Evolutionary conservation across 2,113 vertebrate genomes (phyloP), one percentile per base, ranked within the genome.

Genomic region (Percopsis transmontana): DNA sequence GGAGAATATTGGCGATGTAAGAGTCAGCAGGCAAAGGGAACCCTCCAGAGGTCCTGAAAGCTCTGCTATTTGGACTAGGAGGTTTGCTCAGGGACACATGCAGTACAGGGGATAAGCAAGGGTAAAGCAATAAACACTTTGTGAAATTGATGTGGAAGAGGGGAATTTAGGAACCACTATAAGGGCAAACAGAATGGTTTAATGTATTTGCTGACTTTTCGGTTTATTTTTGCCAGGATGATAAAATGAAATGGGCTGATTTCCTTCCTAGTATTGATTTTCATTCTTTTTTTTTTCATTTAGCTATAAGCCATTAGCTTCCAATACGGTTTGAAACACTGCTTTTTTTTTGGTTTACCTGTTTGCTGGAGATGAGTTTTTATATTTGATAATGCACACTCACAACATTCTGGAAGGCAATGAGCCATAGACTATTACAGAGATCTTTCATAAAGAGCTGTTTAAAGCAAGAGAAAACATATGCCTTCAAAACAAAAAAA

Each of bases 81-180:
- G 62, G 23, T 67, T 64, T 42, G 27, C 24, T 41, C 54, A 51
- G 57, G 44, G 45, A 54, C 41, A 12, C 27, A 51, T 40, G 39
- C 63, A 50, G 15, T 12, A 23, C 1, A 1, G 65, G 60, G 68
- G 63, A 75, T 16, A 48, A 63, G 41, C 56, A 40, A 48, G 45
- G 18, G 16, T 55, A 68, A 60, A 45, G 62, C 63, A 76, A 79
- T 70, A 70, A 79, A 79, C 66, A 74, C 70, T 71, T 79, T 68
- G 60, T 70, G 62, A 76, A 79, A 82, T 66, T 70, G 72, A 75
- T 68, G 67, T 71, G 55, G 70, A 74, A 58, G 58, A 10, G 42
- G 60, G 38, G 69, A 72, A 82, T 68, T 59, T 63, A 60, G 62
- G 55, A 59, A 70, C 44, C 15, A 18, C 57, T 72, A 61, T 39